A percentile compares a stretch with the other conserved stretches of the same genome.
Conservation (phyloP, 2,888 invertebrate genomes). For the Rosalia funebris region DNA sequence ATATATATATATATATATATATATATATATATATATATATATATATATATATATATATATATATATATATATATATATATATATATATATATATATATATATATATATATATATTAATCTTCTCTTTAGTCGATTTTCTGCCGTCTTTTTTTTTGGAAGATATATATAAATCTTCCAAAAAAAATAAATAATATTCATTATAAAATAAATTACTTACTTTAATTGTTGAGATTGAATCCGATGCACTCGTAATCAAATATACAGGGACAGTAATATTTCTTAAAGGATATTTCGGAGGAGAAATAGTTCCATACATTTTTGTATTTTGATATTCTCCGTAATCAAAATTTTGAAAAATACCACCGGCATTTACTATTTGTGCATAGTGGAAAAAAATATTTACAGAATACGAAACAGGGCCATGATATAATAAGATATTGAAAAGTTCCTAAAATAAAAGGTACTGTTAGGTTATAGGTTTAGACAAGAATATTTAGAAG, state of each 20-base stretch:
- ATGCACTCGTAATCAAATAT: conserved; percentile 23
- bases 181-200: too few species aligned
- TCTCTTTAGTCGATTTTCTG: too few species aligned
- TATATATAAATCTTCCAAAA: too few species aligned
- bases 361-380: conserved; percentile 15
- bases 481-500: too few species aligned
- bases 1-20: too few species aligned
- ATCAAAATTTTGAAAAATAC: conserved; percentile 32
- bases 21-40: too few species aligned
- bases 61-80: too few species aligned
- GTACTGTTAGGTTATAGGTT: too few species aligned
- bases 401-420: conserved; percentile 17
- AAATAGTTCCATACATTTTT: conserved; percentile 15
- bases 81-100: too few species aligned
- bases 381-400: conserved; percentile 33
- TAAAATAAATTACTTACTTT: conserved; percentile 1
- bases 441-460: neutral
- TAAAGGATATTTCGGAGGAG: conserved; percentile 32
- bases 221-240: conserved; percentile 21
- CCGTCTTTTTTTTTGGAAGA: too few species aligned
- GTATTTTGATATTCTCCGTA: conserved; percentile 30
- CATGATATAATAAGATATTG: conserved; percentile 8
- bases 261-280: conserved; percentile 31
- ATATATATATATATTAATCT: too few species aligned
- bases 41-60: too few species aligned